These are phyloP conservation scores for Trichogramma evanescens DNA, from an alignment of 2,888 invertebrate species.

Conservation along the genomic window DNA sequence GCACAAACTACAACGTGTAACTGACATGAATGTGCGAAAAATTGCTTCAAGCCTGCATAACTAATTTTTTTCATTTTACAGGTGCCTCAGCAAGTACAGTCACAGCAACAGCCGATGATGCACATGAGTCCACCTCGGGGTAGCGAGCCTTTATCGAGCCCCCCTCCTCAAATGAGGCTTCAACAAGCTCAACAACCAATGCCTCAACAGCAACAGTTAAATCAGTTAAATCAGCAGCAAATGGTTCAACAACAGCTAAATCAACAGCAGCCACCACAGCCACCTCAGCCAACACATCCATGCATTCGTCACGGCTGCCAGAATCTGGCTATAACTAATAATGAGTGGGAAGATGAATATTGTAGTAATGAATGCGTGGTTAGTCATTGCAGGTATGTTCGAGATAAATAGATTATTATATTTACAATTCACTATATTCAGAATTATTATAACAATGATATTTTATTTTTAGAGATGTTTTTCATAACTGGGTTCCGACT, in stretches of 20 bases:
- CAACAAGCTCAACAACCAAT: not conserved
- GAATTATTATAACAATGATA: not conserved
- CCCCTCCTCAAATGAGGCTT: slow-evolving; percentile 27
- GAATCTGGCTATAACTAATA: slow-evolving; percentile 83
- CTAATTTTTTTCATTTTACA: slow-evolving; percentile 17
- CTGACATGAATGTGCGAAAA: too few relatives aligned
- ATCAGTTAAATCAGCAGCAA: not conserved
- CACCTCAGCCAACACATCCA: slow-evolving; percentile 43
- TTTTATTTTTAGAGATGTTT: slow-evolving; percentile 65
- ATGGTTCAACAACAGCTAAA: not conserved
- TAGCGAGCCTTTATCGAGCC: slow-evolving; percentile 37
- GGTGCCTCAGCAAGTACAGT: slow-evolving; percentile 40
- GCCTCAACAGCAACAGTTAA: slow-evolving; percentile 12
- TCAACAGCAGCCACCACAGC: slow-evolving; percentile 23
- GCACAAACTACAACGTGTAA: too few relatives aligned
- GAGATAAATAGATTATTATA: not conserved
- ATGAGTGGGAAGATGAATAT: slow-evolving; percentile 95
- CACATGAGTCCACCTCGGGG: slow-evolving; percentile 42
- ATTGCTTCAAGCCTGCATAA: not conserved
- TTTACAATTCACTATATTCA: not conserved
- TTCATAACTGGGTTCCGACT: slow-evolving; percentile 81
- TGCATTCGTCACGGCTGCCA: slow-evolving; percentile 87
- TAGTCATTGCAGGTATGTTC: slow-evolving; percentile 78
- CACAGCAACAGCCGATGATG: slow-evolving; percentile 44
- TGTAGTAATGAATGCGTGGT: slow-evolving; percentile 96